A percentile compares a stretch with the other conserved stretches of the same genome.
These are phyloP conservation scores for Lordiphosa collinella DNA, from an alignment of 1,140 invertebrate genomes.

Conservation along the genomic window DNA sequence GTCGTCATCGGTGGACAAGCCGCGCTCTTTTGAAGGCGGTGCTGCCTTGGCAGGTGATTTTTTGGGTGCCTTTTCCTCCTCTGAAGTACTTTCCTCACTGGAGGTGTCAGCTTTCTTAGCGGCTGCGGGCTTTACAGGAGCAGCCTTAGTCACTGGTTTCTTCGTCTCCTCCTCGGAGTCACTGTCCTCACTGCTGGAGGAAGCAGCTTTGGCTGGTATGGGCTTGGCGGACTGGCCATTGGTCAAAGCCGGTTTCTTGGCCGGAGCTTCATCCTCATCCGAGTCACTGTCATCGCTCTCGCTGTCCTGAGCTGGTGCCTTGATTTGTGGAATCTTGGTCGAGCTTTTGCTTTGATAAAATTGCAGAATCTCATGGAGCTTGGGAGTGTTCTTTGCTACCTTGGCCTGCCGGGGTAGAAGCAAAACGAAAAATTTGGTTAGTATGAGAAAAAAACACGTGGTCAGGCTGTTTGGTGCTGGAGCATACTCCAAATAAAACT, in stretches of 20 bases:
- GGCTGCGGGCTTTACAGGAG: conserved; percentile 40
- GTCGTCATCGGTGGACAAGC: conserved; percentile 38
- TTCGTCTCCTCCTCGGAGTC: conserved; percentile 39
- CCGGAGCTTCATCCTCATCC: conserved; percentile 40
- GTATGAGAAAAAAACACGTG: conserved; percentile 42
- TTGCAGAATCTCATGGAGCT: conserved; percentile 80
- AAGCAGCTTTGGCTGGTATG: conserved; percentile 16
- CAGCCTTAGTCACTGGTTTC: conserved; percentile 42
- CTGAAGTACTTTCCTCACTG: conserved; percentile 51
- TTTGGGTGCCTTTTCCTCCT: conserved; percentile 33
- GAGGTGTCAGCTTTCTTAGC: conserved; percentile 62
- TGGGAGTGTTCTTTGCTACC: conserved; percentile 81
- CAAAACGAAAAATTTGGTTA: conserved; percentile 40
- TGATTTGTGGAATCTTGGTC: conserved; percentile 79
- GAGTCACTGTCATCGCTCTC: conserved; percentile 50
- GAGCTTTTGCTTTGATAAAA: conserved; percentile 80
- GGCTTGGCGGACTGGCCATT: conserved; percentile 38
- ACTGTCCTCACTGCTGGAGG: conserved; percentile 53
- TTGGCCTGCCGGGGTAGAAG: conserved; percentile 34
- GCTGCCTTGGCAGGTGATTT: conserved; percentile 28
- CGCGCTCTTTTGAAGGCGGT: conserved; percentile 22
- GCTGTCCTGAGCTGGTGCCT: conserved; percentile 17
- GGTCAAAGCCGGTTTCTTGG: conserved; percentile 12
- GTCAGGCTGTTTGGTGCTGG: neutral
- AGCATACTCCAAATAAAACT: too few relatives aligned